These are phyloP conservation scores for Fregetta grallaria DNA, from an alignment of 2,113 vertebrate genomes.

Conservation along the genomic window DNA sequence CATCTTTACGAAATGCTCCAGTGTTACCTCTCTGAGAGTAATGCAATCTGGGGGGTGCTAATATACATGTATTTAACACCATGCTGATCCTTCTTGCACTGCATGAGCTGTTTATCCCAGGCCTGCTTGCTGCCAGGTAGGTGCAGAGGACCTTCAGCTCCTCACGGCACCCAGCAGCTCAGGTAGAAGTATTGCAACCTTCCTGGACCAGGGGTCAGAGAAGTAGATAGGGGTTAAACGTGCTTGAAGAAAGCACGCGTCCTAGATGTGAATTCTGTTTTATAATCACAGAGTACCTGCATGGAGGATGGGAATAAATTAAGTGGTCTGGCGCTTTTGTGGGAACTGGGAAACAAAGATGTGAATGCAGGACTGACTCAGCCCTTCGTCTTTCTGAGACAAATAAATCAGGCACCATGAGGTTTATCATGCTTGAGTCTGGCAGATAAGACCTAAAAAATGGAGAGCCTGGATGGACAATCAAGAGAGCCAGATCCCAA, in stretches of 20 bases:
- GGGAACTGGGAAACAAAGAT: background rate
- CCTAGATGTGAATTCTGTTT: background rate
- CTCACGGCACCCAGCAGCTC: background rate
- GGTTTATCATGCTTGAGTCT: constrained; percentile 1
- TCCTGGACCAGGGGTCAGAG: background rate
- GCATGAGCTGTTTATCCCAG: background rate
- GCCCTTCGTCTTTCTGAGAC: background rate
- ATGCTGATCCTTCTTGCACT: background rate
- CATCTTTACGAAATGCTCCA: background rate
- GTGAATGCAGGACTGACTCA: background rate
- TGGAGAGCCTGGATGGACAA: background rate
- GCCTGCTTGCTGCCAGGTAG: background rate
- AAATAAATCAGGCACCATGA: constrained; percentile 17
- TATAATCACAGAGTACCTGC: background rate
- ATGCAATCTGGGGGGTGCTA: background rate
- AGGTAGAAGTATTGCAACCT: background rate
- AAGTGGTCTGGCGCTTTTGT: background rate
- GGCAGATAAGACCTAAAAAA: constrained; percentile 38
- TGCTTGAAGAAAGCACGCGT: background rate
- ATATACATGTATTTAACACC: background rate
- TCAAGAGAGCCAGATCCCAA: background rate
- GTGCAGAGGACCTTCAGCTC: background rate
- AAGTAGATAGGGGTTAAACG: background rate
- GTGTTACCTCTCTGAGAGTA: accelerated
- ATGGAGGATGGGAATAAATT: background rate